Percentiles rank a stretch among this genome's conserved stretches.
Evolutionary conservation across 2,888 invertebrate genomes (phyloP).

Genomic region (Zaprionus bogoriensis): DNA sequence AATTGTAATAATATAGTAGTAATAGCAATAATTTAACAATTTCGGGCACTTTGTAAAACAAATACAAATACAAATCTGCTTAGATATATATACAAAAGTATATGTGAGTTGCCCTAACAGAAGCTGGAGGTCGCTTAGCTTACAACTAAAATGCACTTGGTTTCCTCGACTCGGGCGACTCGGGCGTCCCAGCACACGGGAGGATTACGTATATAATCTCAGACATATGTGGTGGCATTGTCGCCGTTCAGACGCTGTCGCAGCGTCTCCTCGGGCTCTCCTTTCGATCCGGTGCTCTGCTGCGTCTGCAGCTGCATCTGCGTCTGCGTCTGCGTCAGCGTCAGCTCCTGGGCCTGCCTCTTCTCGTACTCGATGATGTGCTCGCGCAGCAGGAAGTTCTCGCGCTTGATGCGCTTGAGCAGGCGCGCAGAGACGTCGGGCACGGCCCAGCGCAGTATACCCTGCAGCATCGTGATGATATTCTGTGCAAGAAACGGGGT

Average conservation of each 20-base stretch:
- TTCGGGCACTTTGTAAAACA: neutral
- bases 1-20: neutral
- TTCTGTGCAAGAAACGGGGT: slow-evolving; percentile 84
- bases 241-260: slow-evolving; percentile 39
- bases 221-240: slow-evolving; percentile 56
- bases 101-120: slow-evolving; percentile 26
- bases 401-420: slow-evolving; percentile 88
- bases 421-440: slow-evolving; percentile 90
- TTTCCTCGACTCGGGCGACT: slow-evolving; percentile 23
- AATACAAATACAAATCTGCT: neutral
- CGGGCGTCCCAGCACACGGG: slow-evolving; percentile 1
- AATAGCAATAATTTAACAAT: neutral
- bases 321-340: slow-evolving; percentile 32
- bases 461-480: slow-evolving; percentile 88
- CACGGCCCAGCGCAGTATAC: slow-evolving; percentile 89
- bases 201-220: slow-evolving; percentile 14
- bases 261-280: slow-evolving; percentile 14
- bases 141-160: slow-evolving; percentile 51
- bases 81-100: slow-evolving; percentile 46
- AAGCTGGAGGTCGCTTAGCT: slow-evolving; percentile 16
- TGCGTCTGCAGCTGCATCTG: slow-evolving; percentile 9
- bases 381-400: slow-evolving; percentile 89
- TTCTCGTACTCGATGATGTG: slow-evolving; percentile 87
- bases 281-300: neutral
- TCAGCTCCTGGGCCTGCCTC: slow-evolving; percentile 31